Evolutionary conservation across 2,113 vertebrate genomes (phyloP).

Genomic region (Cranoglanis bouderius): DNA sequence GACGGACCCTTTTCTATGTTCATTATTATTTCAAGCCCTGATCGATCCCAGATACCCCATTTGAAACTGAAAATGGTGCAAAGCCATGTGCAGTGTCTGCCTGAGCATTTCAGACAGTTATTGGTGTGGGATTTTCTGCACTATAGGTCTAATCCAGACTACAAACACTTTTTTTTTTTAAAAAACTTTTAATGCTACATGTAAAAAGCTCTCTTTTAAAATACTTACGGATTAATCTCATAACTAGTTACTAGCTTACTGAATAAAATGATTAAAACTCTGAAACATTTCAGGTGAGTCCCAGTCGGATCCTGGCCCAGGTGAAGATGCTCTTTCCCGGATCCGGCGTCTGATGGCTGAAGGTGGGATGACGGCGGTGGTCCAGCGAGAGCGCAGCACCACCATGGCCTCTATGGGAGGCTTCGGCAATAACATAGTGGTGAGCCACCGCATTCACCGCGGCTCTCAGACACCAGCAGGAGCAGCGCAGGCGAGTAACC

Average conservation of each 20-base stretch:
- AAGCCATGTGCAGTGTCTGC: neutral
- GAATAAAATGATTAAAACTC: neutral
- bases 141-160: neutral
- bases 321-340: slow-evolving; percentile 89
- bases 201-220: neutral
- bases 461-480: slow-evolving; percentile 87
- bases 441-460: slow-evolving; percentile 96
- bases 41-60: neutral
- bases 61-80: neutral
- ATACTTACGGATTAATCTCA: neutral
- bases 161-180: neutral
- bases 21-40: neutral
- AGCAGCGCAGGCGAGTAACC: slow-evolving; percentile 59
- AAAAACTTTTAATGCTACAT: neutral
- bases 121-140: neutral
- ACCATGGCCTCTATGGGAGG: slow-evolving; percentile 99
- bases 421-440: slow-evolving; percentile 98
- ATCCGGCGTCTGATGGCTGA: slow-evolving; percentile 95
- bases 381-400: slow-evolving; percentile 97
- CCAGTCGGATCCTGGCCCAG: slow-evolving; percentile 69
- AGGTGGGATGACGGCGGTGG: slow-evolving; percentile 96
- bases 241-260: neutral
- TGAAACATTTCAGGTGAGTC: slow-evolving; percentile 39
- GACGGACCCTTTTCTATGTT: neutral
- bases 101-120: neutral